phyloP scores from a whole-genome alignment of 1,140 invertebrate species.

The Sycophaga agraensis region DNA sequence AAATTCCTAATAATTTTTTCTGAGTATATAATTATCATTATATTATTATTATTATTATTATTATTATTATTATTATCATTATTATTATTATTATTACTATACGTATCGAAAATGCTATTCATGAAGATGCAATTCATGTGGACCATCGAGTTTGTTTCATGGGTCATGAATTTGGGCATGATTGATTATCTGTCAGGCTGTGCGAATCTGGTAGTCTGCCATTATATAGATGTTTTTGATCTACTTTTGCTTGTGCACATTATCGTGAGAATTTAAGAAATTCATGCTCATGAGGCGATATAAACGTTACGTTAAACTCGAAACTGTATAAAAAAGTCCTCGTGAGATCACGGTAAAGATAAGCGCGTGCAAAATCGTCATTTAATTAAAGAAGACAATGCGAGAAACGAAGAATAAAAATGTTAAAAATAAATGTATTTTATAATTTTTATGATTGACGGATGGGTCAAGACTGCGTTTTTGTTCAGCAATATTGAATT shows the following conservation, averaged over 20 bases:
- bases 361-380: conserved; percentile 1
- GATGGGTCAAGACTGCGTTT: conserved; percentile 37
- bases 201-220: conserved; percentile 55
- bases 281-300: not conserved
- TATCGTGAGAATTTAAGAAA: not conserved
- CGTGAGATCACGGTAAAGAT: not conserved
- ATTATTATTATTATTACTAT: not conserved
- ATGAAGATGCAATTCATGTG: conserved; percentile 2
- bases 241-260: conserved; percentile 5
- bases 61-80: not conserved
- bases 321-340: conserved; percentile 1
- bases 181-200: conserved; percentile 54
- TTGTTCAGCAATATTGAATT: conserved; percentile 53
- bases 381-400: not conserved
- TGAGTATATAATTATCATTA: not conserved
- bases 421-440: conserved; percentile 39
- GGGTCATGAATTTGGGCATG: conserved; percentile 39
- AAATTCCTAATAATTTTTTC: too few relatives aligned
- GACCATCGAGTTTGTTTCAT: conserved; percentile 19
- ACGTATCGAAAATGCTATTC: not conserved
- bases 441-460: conserved; percentile 32
- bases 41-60: not conserved
- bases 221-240: conserved; percentile 41
- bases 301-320: not conserved
- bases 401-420: conserved; percentile 29